Base-by-base conservation (phyloP, 2,113 vertebrate genomes). In the Stomatorhinus ivindoensis region DNA sequence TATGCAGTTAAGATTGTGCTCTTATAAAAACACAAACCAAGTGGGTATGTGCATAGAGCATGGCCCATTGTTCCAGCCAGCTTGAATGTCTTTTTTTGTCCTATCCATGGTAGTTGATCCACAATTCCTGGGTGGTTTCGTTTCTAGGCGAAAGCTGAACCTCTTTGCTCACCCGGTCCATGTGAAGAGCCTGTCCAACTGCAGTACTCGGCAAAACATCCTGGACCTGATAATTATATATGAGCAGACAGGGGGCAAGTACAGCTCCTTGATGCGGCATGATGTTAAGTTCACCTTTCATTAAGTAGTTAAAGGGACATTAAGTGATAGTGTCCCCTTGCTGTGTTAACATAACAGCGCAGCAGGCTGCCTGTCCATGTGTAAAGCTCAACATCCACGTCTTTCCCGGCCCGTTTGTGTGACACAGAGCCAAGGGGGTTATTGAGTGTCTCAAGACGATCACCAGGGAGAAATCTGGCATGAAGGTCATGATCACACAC, bases 221-320 rank as follows among this genome's bases (percentile, higher is more conserved):
- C 91, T 99, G 94, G 98, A 99, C 94, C 95, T 98, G n/a, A 98
- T 99, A 87, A 98, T 99, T 93, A 99, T 99, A 92, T 96, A 98
- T 0, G 98, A 99, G 91, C 98, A 99, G 96, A 99, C 98, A 0
- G 97, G 98, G 94, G 98, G 98, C 0, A 98, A 99, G 91, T 99
- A 99, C 94, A 99, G 98, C 94, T 97, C 98, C 1, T 94, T 99
- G 94, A 98, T n/a, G n/a, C n/a, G 99, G 91, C 97, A 99, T 0
- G 97, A 99, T 97, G 98, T 98, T 61, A 61, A 61, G 9, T 24
- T 61, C 55, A 61, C 55, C 55, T 61, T 55, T 55, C 5, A 55
- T 55, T 55, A 21, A 55, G 19, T 55, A 55, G 17, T 27, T 65
- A 65, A 10, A 65, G 1, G 9, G n/a, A 69, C 61, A 31, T 31